phyloP scores from a whole-genome alignment of 2,113 vertebrate species.

The Numenius arquata region DNA sequence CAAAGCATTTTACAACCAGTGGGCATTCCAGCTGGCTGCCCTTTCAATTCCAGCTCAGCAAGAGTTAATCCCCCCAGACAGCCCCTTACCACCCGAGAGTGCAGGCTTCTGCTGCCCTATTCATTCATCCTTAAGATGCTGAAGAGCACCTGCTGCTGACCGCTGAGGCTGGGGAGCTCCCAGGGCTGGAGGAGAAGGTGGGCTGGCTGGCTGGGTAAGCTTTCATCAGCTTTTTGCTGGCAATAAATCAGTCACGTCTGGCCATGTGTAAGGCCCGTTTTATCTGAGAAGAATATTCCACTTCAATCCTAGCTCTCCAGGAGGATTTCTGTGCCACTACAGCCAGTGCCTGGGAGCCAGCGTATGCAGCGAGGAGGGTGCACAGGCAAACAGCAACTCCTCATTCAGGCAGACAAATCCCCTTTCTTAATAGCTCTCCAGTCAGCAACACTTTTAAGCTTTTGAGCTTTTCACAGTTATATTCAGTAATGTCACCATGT shows the following conservation, averaged over 20 bases:
- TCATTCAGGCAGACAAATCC: not conserved
- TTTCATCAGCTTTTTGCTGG: not conserved
- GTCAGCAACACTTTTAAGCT: not conserved
- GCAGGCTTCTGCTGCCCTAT: not conserved
- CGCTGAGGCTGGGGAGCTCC: not conserved
- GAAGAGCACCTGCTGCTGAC: not conserved
- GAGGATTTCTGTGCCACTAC: not conserved
- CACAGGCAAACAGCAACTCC: not conserved
- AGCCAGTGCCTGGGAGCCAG: not conserved
- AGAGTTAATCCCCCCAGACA: not conserved
- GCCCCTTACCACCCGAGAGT: not conserved
- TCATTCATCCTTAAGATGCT: not conserved
- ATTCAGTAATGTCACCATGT: not conserved
- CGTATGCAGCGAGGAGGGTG: not conserved
- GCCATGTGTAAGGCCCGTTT: accelerated
- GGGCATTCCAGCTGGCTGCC: not conserved
- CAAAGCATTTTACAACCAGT: not conserved
- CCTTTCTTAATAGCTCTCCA: not conserved
- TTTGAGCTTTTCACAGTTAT: not conserved
- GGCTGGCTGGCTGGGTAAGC: not conserved
- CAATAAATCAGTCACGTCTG: not conserved
- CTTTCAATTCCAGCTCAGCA: not conserved
- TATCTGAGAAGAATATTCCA: not conserved
- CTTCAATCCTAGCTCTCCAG: not conserved
- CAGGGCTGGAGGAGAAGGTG: not conserved